These are phyloP conservation scores for Polyommatus iphigenia DNA, from an alignment of 2,888 invertebrate genomes.

Conservation along the genomic window DNA sequence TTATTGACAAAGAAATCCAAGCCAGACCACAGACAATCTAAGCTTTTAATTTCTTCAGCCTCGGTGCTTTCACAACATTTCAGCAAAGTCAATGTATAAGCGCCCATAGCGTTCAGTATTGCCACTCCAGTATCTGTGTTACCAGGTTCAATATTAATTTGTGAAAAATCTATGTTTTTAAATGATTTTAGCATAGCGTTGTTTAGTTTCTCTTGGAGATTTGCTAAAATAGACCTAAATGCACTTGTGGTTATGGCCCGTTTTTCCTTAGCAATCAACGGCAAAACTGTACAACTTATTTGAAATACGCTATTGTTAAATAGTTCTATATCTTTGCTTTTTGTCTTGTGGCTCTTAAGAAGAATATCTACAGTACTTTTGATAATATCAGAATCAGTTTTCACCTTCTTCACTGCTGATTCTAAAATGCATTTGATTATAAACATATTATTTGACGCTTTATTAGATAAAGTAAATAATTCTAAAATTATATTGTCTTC, in stretches of 20 bases:
- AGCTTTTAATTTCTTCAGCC: slow-evolving; percentile 57
- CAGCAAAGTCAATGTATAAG: slow-evolving; percentile 64
- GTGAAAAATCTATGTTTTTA: slow-evolving; percentile 60
- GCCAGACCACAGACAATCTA: slow-evolving; percentile 63
- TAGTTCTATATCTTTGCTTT: slow-evolving; percentile 51
- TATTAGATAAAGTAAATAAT: slow-evolving; percentile 61
- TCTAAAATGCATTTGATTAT: slow-evolving; percentile 62
- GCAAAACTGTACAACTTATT: slow-evolving; percentile 65
- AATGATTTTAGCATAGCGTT: slow-evolving; percentile 60
- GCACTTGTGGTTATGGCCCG: slow-evolving; percentile 62
- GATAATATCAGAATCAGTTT: slow-evolving; percentile 61
- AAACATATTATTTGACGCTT: slow-evolving; percentile 56
- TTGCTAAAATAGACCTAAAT: slow-evolving; percentile 64
- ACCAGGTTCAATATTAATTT: slow-evolving; percentile 43
- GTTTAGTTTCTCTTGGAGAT: slow-evolving; percentile 68
- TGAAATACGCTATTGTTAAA: slow-evolving; percentile 67
- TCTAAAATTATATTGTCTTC: slow-evolving; percentile 55
- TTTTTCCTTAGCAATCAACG: slow-evolving; percentile 68
- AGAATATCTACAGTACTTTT: slow-evolving; percentile 63
- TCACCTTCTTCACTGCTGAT: slow-evolving; percentile 66
- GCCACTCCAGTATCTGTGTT: slow-evolving; percentile 58
- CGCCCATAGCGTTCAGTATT: slow-evolving; percentile 67
- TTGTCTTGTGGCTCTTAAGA: slow-evolving; percentile 52
- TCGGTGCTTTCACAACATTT: slow-evolving; percentile 68
- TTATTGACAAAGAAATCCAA: slow-evolving; percentile 63